phyloP scores from a whole-genome alignment of 2,113 vertebrate species.

The Pyxicephalus adspersus region DNA sequence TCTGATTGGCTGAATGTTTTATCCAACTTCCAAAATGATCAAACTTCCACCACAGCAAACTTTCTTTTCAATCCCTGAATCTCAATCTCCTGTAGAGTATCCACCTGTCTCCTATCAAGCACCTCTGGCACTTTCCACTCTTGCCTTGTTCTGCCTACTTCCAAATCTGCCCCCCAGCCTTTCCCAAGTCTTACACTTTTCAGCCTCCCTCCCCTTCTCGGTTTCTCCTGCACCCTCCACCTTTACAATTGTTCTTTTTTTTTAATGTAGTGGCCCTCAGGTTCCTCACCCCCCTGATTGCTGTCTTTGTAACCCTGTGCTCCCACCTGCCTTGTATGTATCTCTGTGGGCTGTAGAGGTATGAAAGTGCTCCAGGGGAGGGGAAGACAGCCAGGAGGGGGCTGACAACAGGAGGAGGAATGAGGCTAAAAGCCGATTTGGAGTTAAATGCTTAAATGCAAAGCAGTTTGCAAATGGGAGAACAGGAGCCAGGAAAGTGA shows the following conservation, averaged over 20 bases:
- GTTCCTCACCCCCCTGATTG: neutral
- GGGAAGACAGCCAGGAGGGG: conserved; percentile 7
- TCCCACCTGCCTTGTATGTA: conserved; percentile 26
- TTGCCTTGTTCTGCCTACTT: neutral
- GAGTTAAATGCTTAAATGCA: conserved; percentile 58
- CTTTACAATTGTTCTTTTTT: neutral
- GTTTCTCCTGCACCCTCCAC: neutral
- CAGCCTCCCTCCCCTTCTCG: neutral
- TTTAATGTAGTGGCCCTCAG: neutral
- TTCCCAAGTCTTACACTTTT: neutral
- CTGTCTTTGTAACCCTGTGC: neutral
- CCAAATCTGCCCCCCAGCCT: neutral
- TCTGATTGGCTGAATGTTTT: neutral
- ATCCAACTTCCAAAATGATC: too few relatives aligned
- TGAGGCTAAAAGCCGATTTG: conserved; percentile 55
- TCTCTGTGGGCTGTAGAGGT: conserved; percentile 28
- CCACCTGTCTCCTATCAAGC: neutral
- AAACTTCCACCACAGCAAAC: neutral
- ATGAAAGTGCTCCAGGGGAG: conserved; percentile 25
- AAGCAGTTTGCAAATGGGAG: conserved; percentile 56
- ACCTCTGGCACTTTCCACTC: neutral
- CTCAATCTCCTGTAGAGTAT: neutral
- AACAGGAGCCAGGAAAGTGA: conserved; percentile 45
- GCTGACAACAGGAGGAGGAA: conserved; percentile 19
- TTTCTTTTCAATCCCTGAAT: neutral